Evolutionary conservation across 2,888 invertebrate genomes (phyloP).

Genomic region (Hyalella azteca): DNA sequence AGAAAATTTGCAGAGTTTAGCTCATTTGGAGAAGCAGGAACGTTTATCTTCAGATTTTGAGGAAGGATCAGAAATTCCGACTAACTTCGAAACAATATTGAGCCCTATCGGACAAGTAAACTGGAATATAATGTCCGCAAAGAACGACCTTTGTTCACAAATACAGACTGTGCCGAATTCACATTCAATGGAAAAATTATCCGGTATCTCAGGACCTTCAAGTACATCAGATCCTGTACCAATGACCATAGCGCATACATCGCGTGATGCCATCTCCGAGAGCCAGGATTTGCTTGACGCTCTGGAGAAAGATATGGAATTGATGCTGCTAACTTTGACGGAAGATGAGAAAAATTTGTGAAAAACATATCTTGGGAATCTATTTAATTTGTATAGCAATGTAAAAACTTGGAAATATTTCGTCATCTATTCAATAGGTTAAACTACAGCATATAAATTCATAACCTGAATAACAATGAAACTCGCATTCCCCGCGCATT

Average conservation of each 20-base stretch:
- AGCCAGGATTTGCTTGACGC: constrained; percentile 9
- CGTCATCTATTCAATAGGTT: too few species aligned
- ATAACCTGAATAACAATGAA: neutral
- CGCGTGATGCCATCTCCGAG: neutral
- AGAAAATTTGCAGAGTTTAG: too few species aligned
- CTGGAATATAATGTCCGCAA: neutral
- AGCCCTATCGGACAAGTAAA: neutral
- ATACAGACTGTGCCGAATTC: neutral
- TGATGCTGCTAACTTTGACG: neutral
- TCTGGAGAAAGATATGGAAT: constrained; percentile 25
- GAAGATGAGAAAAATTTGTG: neutral
- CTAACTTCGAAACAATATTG: too few species aligned
- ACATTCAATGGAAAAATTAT: neutral
- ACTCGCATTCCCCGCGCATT: neutral
- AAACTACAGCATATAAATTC: neutral
- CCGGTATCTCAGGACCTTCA: neutral
- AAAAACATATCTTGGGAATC: neutral
- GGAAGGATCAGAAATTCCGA: too few species aligned
- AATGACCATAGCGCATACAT: neutral
- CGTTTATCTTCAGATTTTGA: too few species aligned
- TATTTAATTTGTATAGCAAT: neutral
- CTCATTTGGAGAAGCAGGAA: too few species aligned
- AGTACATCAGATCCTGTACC: neutral
- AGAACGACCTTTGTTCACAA: neutral
- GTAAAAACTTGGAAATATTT: too few species aligned